A percentile compares a stretch with the other conserved stretches of the same genome.
phyloP scores from a whole-genome alignment of 1,140 invertebrate genomes.

The Leptopilina boulardi region DNA sequence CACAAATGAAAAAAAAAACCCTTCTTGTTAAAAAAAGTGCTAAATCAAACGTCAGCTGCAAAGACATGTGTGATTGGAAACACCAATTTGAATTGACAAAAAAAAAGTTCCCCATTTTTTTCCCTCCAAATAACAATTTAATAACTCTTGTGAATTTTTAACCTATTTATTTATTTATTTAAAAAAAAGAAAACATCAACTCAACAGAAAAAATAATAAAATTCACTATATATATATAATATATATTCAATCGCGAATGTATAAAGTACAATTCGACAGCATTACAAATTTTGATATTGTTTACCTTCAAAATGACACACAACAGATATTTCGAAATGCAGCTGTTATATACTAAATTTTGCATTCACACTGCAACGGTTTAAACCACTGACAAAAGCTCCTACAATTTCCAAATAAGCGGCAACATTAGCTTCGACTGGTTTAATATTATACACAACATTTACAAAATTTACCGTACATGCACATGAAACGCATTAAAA shows the following conservation, averaged over 20 bases:
- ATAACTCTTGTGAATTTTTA: background rate
- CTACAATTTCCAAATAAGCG: conserved; percentile 33
- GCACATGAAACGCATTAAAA: background rate
- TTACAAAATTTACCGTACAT: no score
- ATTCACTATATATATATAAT: no score
- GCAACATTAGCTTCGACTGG: background rate
- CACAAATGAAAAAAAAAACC: background rate
- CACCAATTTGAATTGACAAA: background rate
- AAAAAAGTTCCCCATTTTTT: no score
- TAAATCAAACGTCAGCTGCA: conserved; percentile 39
- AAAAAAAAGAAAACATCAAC: no score
- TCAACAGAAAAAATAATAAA: no score
- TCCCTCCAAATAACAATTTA: background rate
- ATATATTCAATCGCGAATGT: background rate
- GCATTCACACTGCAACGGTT: conserved; percentile 38
- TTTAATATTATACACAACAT: background rate
- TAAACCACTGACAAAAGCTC: conserved; percentile 40
- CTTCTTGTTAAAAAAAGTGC: conserved; percentile 41
- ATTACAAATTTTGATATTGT: background rate
- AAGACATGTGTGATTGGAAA: background rate
- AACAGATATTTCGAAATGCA: conserved; percentile 40
- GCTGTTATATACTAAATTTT: conserved; percentile 38
- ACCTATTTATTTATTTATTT: background rate
- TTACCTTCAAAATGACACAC: conserved; percentile 16
- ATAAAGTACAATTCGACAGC: background rate